A percentile compares a stretch with the other conserved stretches of the same genome.
Evolutionary conservation across 2,797 vertebrate species (phyloP).

Genomic region (Argya squamiceps): DNA sequence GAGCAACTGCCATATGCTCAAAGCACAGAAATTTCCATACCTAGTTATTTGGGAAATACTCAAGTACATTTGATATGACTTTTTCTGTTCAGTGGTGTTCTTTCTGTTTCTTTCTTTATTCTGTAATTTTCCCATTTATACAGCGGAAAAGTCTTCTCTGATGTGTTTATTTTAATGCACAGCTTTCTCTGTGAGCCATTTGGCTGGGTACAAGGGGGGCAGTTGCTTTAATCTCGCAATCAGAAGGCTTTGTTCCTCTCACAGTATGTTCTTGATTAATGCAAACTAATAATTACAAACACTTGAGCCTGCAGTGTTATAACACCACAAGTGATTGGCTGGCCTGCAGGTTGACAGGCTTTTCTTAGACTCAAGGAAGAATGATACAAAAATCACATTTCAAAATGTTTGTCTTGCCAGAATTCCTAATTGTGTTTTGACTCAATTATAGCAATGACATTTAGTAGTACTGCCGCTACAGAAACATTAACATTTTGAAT

Average conservation of each 20-base stretch:
- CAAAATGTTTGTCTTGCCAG: background rate
- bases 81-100: background rate
- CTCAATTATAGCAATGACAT: background rate
- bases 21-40: background rate
- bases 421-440: constrained; percentile 33
- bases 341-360: constrained; percentile 10
- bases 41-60: background rate
- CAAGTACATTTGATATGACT: background rate
- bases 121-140: background rate
- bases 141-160: background rate
- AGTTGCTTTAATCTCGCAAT: background rate
- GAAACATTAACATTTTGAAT: background rate
- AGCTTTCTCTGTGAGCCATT: background rate
- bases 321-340: constrained; percentile 25
- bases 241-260: constrained; percentile 2
- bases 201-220: background rate
- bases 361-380: constrained; percentile 22
- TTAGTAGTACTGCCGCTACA: background rate
- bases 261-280: constrained; percentile 47
- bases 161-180: background rate
- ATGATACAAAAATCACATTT: background rate
- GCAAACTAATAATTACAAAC: constrained; percentile 40
- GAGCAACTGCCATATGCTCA: background rate
- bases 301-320: background rate
- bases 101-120: background rate